phyloP scores from a whole-genome alignment of 2,888 invertebrate species.

The Ischnus inquisitorius region DNA sequence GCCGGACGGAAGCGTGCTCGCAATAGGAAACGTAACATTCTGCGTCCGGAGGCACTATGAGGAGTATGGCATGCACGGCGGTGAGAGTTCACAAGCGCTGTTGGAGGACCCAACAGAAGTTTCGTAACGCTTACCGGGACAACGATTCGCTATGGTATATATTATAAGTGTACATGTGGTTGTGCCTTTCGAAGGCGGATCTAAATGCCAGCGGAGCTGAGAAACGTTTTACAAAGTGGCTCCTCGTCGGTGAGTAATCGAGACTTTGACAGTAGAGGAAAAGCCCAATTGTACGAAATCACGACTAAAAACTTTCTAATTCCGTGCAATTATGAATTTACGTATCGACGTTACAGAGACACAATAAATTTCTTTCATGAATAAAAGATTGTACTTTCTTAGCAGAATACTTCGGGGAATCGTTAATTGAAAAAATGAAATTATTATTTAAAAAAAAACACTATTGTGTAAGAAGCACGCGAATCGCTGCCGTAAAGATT shows the following conservation, averaged over 20 bases:
- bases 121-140: slow-evolving; percentile 47
- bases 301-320: too few relatives aligned
- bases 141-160: slow-evolving; percentile 39
- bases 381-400: background rate
- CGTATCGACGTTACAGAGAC: too few relatives aligned
- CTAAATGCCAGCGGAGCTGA: slow-evolving; percentile 28
- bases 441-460: too few relatives aligned
- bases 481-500: too few relatives aligned
- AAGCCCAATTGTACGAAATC: background rate
- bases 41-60: slow-evolving; percentile 21
- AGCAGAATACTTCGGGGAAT: too few relatives aligned
- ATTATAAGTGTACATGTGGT: background rate
- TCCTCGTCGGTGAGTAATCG: background rate
- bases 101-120: slow-evolving; percentile 8
- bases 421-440: too few relatives aligned
- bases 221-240: background rate
- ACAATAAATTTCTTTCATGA: background rate
- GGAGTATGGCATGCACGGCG: background rate
- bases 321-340: too few relatives aligned
- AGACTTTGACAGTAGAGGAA: background rate
- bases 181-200: slow-evolving; percentile 11
- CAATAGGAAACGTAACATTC: slow-evolving; percentile 54
- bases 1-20: slow-evolving; percentile 52
- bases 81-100: slow-evolving; percentile 34
- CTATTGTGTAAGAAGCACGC: too few relatives aligned